Percentiles rank a stretch among this genome's conserved stretches.
These are phyloP conservation scores for Theristicus caerulescens DNA, from an alignment of 2,113 vertebrate species.

Conservation along the genomic window DNA sequence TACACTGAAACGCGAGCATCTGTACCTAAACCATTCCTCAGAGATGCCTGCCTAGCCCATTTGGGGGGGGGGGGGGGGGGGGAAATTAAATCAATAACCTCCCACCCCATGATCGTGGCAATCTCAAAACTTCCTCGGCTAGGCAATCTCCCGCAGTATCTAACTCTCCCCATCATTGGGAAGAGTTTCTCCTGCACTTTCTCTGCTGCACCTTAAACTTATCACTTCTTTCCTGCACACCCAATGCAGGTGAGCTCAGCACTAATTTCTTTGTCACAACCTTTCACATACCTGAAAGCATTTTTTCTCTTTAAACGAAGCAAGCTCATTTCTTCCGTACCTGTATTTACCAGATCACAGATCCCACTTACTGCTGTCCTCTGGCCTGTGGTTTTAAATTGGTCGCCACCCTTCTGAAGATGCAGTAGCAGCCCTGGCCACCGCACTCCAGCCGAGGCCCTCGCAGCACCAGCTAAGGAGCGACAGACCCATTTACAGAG, in stretches of 20 bases:
- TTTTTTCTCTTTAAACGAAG: neutral
- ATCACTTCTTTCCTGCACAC: neutral
- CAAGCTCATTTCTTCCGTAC: neutral
- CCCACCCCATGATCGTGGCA: fast-evolving
- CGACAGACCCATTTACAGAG: neutral
- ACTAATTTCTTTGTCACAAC: neutral
- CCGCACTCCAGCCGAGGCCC: fast-evolving
- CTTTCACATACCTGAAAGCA: neutral
- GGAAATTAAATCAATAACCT: neutral
- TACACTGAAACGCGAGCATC: neutral
- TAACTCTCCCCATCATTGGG: neutral
- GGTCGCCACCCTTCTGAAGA: neutral
- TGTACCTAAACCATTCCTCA: neutral
- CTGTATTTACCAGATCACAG: neutral
- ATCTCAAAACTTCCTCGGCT: neutral
- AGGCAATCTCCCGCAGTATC: neutral
- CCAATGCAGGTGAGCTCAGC: fast-evolving
- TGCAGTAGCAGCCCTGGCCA: neutral
- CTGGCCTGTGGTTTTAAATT: neutral
- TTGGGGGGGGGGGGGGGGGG: no score
- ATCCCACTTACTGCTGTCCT: neutral
- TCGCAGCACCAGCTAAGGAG: neutral
- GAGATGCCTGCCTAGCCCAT: fast-evolving
- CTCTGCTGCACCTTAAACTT: neutral
- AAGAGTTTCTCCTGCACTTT: neutral